phyloP scores from a whole-genome alignment of 2,113 vertebrate genomes.

The Pipra filicauda region DNA sequence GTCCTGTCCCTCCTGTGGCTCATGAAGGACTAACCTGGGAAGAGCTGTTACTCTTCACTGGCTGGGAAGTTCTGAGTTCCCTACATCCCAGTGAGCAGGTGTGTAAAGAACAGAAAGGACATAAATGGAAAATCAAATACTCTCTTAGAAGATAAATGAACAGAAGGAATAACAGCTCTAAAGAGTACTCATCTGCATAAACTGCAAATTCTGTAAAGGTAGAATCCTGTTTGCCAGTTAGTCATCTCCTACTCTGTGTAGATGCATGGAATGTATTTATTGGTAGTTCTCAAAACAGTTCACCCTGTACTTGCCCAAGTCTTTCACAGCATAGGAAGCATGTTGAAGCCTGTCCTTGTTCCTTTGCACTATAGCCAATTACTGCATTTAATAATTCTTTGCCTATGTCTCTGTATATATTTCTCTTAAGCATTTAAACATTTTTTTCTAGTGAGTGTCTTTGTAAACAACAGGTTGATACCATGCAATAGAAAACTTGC shows the following conservation, averaged over 20 bases:
- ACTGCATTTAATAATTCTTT: constrained; percentile 19
- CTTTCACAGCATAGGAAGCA: constrained; percentile 19
- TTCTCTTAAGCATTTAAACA: neutral
- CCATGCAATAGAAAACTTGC: neutral
- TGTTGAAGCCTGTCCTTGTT: constrained; percentile 4
- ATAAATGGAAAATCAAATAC: neutral
- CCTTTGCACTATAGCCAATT: neutral
- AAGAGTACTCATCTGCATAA: neutral
- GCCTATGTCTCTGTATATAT: neutral
- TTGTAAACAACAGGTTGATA: neutral
- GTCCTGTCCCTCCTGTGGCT: neutral
- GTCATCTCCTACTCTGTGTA: constrained; percentile 14
- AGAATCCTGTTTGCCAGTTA: neutral
- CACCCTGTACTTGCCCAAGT: neutral
- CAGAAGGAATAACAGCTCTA: neutral
- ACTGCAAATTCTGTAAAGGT: neutral
- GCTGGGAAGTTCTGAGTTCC: neutral
- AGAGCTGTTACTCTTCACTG: neutral
- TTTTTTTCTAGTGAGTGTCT: neutral
- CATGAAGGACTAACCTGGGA: neutral
- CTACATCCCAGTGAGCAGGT: neutral
- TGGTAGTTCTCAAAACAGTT: constrained; percentile 37
- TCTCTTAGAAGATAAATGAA: neutral
- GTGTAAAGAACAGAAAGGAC: neutral
- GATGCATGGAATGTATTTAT: constrained; percentile 33